Evolutionary conservation across 30 jellyfish, hydroid and myxozoan genomes (phyloP).

Genomic region (Clytia hemisphaerica): DNA sequence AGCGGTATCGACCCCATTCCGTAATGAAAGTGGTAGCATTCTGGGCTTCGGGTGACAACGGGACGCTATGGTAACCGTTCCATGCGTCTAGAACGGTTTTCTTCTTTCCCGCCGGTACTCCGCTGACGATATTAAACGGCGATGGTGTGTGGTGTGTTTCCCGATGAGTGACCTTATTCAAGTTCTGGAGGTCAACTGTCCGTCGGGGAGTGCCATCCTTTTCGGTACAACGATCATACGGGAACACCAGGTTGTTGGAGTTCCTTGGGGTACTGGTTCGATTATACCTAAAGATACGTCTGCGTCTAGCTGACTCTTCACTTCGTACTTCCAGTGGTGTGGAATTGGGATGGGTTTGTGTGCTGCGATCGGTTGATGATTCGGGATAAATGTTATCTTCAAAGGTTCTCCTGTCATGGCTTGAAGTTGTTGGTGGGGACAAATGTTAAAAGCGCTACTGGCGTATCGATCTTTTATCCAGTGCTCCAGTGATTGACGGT

Average conservation of each 20-base stretch:
- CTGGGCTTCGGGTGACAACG: background rate
- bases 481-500: no score
- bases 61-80: no score
- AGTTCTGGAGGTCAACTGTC: no score
- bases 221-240: conserved; percentile 26
- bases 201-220: background rate
- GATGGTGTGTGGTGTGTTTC: no score
- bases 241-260: conserved; percentile 42
- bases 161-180: conserved; percentile 14
- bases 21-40: conserved; percentile 24
- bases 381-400: background rate
- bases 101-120: conserved; percentile 6
- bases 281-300: conserved; percentile 22
- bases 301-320: conserved; percentile 9
- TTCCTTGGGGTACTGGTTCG: conserved; percentile 34
- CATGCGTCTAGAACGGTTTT: no score
- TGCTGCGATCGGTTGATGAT: conserved; percentile 11
- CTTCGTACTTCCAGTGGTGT: conserved; percentile 21
- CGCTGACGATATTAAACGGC: no score
- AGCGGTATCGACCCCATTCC: no score
- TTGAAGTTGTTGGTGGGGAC: conserved; percentile 35
- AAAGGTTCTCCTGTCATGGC: conserved; percentile 23
- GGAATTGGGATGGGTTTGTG: conserved; percentile 30
- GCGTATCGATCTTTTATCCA: no score
- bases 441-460: conserved; percentile 5